Conservation (phyloP, 2,113 vertebrate species). For the Chaenocephalus aceratus region DNA sequence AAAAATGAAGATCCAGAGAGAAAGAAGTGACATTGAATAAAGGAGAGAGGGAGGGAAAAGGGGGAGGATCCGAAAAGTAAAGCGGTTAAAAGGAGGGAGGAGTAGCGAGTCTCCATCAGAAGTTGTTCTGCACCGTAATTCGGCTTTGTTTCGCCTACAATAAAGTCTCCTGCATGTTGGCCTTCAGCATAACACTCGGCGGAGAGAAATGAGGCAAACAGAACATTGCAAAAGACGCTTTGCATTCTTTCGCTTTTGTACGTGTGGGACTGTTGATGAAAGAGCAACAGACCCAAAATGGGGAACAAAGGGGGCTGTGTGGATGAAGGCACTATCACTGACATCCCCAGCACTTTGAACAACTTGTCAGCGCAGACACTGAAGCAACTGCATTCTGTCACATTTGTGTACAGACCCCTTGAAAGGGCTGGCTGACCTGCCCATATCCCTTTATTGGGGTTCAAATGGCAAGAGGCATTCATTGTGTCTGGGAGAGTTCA, state of each 20-base stretch:
- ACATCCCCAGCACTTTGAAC: constrained; percentile 96
- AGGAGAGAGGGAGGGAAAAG: constrained; percentile 35
- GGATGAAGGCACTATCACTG: constrained; percentile 93
- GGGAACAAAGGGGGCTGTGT: constrained; percentile 91
- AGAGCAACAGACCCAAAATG: constrained; percentile 71
- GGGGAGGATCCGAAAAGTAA: constrained; percentile 64
- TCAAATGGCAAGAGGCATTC: constrained; percentile 96
- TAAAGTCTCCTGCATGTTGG: constrained; percentile 62
- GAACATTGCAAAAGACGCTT: constrained; percentile 86
- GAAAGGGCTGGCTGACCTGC: constrained; percentile 98
- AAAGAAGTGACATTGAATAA: constrained; percentile 35
- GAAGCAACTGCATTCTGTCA: constrained; percentile 94
- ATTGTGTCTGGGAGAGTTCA: constrained; percentile 96
- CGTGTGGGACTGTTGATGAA: constrained; percentile 66
- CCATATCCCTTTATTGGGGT: constrained; percentile 96
- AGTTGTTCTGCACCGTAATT: constrained; percentile 61
- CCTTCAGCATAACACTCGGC: constrained; percentile 39
- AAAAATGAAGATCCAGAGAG: constrained; percentile 45
- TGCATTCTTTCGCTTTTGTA: constrained; percentile 90
- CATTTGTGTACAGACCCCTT: constrained; percentile 99
- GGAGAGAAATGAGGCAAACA: constrained; percentile 71
- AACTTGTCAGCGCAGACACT: constrained; percentile 95
- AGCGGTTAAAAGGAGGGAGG: constrained; percentile 69
- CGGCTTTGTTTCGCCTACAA: constrained; percentile 66
- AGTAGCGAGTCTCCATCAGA: constrained; percentile 58